Evolutionary conservation across 2,113 vertebrate genomes (phyloP).

Genomic region (Microtus ochrogaster): DNA sequence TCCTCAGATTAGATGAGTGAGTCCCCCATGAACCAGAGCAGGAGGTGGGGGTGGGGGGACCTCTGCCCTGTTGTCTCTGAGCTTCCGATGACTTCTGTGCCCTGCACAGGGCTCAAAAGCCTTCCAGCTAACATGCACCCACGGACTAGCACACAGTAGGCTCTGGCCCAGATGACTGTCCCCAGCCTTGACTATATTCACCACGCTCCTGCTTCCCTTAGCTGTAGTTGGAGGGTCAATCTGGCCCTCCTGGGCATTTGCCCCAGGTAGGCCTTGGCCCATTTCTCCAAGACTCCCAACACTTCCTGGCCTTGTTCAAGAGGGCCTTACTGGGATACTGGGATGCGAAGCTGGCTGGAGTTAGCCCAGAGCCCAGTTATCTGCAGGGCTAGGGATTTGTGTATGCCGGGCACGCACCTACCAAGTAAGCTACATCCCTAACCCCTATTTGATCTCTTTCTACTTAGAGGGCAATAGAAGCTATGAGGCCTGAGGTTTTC

Average conservation of each 20-base stretch:
- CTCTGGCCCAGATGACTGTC: neutral
- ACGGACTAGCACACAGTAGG: neutral
- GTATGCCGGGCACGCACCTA: neutral
- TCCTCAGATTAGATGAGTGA: neutral
- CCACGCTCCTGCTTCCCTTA: neutral
- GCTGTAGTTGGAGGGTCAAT: neutral
- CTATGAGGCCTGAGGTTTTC: neutral
- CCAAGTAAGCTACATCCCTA: neutral
- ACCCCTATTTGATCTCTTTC: neutral
- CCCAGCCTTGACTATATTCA: neutral
- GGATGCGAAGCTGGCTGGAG: neutral
- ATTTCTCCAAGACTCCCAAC: neutral
- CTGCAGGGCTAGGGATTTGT: neutral
- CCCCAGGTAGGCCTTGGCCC: neutral
- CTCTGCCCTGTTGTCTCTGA: neutral
- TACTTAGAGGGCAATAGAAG: neutral
- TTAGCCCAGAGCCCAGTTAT: neutral
- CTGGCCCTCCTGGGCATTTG: neutral
- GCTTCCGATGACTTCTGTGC: neutral
- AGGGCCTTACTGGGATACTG: neutral
- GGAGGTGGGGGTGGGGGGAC: rapidly evolving
- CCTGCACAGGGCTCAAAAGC: neutral
- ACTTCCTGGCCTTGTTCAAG: neutral
- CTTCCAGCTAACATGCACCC: neutral
- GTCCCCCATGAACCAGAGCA: neutral